Percentiles rank a stretch among this genome's conserved stretches.
Conservation (phyloP, 2,113 vertebrate genomes). For the Phalacrocorax carbo region DNA sequence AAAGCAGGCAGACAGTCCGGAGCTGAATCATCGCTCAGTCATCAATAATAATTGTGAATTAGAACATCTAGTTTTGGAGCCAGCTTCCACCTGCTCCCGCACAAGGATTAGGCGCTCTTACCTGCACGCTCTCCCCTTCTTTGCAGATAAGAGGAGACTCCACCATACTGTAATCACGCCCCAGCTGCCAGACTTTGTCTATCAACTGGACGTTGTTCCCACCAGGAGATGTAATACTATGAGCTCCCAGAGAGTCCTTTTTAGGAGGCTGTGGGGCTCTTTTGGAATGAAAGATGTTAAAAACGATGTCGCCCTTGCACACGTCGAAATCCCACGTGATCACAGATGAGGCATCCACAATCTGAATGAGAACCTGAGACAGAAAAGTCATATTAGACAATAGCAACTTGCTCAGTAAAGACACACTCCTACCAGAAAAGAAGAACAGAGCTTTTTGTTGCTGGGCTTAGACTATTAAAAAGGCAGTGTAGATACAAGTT, state of each 20-base stretch:
- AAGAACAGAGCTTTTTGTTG: background rate
- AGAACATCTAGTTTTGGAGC: background rate
- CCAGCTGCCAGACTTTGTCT: conserved; percentile 88
- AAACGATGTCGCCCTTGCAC: conserved; percentile 92
- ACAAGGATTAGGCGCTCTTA: conserved; percentile 49
- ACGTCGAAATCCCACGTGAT: conserved; percentile 99
- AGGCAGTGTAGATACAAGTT: background rate
- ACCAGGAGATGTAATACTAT: conserved; percentile 83
- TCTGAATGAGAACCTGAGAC: conserved; percentile 87
- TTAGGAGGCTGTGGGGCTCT: conserved; percentile 84
- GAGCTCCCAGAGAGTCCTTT: conserved; percentile 84
- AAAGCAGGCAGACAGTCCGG: background rate
- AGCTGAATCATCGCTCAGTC: background rate
- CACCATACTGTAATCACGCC: conserved; percentile 93
- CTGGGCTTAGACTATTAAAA: background rate
- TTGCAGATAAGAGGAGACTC: conserved; percentile 88
- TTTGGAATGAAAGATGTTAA: conserved; percentile 94
- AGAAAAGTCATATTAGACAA: background rate
- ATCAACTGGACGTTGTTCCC: conserved; percentile 87
- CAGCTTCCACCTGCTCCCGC: conserved; percentile 10
- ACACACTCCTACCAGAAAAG: background rate
- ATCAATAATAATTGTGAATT: background rate
- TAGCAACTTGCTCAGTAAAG: background rate
- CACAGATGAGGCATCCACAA: conserved; percentile 89
- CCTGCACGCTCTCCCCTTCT: conserved; percentile 97